These are phyloP conservation scores for Cyanoderma ruficeps DNA, from an alignment of 2,113 vertebrate genomes.

Conservation along the genomic window DNA sequence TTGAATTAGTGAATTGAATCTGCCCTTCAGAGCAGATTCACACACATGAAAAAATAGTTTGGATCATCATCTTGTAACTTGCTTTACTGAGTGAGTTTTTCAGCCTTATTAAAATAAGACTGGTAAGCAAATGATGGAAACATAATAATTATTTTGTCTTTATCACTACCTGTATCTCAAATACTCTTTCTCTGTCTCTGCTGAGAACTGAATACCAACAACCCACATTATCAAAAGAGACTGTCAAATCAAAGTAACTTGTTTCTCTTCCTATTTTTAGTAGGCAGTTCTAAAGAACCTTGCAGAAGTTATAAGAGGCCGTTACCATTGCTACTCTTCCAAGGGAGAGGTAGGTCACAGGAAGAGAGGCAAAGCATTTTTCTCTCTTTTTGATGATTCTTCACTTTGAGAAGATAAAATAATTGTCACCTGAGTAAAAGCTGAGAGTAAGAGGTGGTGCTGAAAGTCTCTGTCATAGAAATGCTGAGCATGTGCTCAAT, in stretches of 20 bases:
- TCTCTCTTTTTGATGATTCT: neutral
- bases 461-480: neutral
- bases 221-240: neutral
- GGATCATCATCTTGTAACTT: neutral
- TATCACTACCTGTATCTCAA: neutral
- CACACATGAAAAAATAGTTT: neutral
- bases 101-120: neutral
- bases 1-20: neutral
- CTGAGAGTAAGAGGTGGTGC: neutral
- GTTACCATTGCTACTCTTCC: constrained; percentile 77
- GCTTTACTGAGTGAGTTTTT: neutral
- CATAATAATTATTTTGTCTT: neutral
- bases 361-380: neutral
- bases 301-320: constrained; percentile 63
- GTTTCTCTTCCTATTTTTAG: neutral
- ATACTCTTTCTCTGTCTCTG: neutral
- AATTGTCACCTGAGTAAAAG: neutral
- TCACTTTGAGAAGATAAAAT: neutral
- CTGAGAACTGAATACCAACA: neutral
- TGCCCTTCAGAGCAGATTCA: neutral
- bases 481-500: neutral
- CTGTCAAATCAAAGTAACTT: neutral
- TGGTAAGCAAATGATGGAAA: neutral
- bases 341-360: constrained; percentile 68
- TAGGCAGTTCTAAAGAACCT: constrained; percentile 74